These are phyloP conservation scores for Eonycteris spelaea DNA, from an alignment of 2,113 vertebrate genomes.

Conservation along the genomic window DNA sequence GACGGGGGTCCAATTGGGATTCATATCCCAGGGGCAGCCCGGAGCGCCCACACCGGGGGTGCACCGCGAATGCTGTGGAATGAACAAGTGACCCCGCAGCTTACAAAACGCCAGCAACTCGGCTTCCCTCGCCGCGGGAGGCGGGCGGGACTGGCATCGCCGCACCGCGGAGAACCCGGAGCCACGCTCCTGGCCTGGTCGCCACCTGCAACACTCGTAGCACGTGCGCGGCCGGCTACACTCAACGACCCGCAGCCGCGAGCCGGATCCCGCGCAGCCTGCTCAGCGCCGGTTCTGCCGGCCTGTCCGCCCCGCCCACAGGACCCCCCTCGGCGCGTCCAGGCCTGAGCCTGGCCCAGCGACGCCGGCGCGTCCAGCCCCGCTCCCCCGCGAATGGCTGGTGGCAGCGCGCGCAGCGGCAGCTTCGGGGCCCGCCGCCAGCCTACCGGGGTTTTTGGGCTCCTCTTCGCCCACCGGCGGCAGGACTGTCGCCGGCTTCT, in stretches of 20 bases:
- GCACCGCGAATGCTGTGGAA: background rate
- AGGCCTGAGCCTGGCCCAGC: background rate
- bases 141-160: background rate
- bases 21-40: background rate
- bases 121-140: background rate
- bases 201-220: background rate
- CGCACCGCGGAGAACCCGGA: background rate
- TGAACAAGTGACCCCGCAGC: background rate
- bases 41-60: background rate
- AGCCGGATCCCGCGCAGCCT: too few species aligned
- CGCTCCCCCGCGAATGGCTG: too few species aligned
- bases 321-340: background rate
- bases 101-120: background rate
- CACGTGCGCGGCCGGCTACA: background rate
- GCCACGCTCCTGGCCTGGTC: background rate
- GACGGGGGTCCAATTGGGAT: background rate
- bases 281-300: background rate
- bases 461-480: constrained; percentile 64
- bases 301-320: background rate
- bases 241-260: background rate
- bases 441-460: constrained; percentile 65
- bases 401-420: too few species aligned
- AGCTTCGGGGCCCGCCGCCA: background rate
- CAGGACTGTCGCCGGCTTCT: constrained; percentile 30
- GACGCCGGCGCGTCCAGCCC: too few species aligned